Evolutionary conservation across 2,797 vertebrate genomes (phyloP).

Genomic region (Acridotheres tristis): DNA sequence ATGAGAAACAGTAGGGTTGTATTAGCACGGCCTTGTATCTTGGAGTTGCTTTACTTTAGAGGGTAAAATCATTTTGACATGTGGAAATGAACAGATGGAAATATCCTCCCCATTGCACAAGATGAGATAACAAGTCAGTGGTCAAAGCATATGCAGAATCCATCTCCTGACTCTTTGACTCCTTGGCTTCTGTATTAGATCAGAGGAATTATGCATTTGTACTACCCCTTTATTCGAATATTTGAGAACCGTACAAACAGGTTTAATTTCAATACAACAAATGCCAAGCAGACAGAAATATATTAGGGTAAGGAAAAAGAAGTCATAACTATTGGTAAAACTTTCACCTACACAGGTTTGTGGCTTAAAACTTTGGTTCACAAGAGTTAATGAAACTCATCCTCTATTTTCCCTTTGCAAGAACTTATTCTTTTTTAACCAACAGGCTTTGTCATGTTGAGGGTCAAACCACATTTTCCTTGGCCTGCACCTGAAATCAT

Average conservation of each 20-base stretch:
- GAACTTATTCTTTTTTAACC: not conserved
- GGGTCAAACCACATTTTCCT: slow-evolving; percentile 27
- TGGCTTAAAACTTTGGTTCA: not conserved
- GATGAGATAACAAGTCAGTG: not conserved
- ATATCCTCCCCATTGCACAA: not conserved
- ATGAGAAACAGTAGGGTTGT: not conserved
- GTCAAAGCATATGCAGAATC: not conserved
- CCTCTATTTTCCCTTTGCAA: not conserved
- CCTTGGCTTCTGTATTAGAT: not conserved
- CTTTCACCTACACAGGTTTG: not conserved
- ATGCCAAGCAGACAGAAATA: not conserved
- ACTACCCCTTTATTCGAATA: not conserved
- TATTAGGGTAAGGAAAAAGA: not conserved
- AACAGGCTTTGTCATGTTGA: not conserved
- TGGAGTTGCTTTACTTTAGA: not conserved
- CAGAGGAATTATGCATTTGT: not conserved
- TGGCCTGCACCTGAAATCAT: slow-evolving; percentile 40
- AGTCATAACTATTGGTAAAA: not conserved
- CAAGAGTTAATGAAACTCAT: not conserved
- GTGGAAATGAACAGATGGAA: not conserved
- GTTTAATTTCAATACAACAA: not conserved
- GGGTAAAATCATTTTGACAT: not conserved
- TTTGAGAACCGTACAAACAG: not conserved
- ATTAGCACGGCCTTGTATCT: not conserved
- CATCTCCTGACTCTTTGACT: not conserved